Evolutionary conservation across 1,140 invertebrate genomes (phyloP), one percentile per base, ranked within the genome.

Genomic region (Drosophila insularis): DNA sequence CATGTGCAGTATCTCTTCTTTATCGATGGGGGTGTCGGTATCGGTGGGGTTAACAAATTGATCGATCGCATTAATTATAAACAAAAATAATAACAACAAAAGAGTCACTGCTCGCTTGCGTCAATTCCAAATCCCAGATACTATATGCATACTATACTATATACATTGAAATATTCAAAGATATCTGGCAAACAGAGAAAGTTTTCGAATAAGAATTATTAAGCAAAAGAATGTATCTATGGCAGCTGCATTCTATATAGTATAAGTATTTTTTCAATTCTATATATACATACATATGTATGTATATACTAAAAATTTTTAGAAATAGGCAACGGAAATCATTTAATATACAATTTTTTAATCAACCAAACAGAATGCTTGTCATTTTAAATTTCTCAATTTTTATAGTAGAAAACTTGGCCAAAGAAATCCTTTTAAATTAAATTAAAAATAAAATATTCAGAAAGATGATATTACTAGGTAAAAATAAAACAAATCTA

Each of bases 1-100:
- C 32, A 35, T 8, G 8, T 13, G 54, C 56, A 74, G 46, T 27
- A 32, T 58, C 32, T 74, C 54, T 40, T 35, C 32, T 37, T n/a
- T 19, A 13, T 50, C 14, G 32, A 27, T 43, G 40, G 40, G 40
- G 40, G 14, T 43, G 43, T 14, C 10, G 39, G 32, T 21, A 14
- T 17, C 43, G 43, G 32, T 35, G 32, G 43, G 43, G 43, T 50
- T 50, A 50, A 50, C 43, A 50, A 50, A 50, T 50, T 50, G 43
- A 50, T 50, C 43, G 17, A 50, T 50, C 43, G 43, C 43, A 50
- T 50, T 50, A 50, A 50, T 50, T 50, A 50, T 21, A 50, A 10
- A 50, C 43, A 50, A 50, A 8, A 19, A 19, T 8, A 46, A 46
- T 7, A 46, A 46, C 32, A 46, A 46, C 5, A 46, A 50, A 50